These are phyloP conservation scores for Rhea americana DNA, from an alignment of 2,113 vertebrate species.

Conservation along the genomic window DNA sequence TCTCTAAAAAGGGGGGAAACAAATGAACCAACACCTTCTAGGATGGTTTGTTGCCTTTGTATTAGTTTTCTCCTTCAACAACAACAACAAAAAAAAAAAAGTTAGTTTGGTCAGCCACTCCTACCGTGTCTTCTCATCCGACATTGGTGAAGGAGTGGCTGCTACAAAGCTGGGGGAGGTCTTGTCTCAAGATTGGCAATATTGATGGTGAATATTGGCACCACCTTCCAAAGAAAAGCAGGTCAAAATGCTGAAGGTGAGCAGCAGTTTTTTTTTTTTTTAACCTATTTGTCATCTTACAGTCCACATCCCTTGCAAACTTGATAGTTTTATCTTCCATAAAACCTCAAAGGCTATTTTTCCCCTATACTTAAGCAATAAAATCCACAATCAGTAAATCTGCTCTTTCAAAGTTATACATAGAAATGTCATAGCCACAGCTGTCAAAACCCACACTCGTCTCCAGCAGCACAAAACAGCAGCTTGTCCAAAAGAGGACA, in stretches of 20 bases:
- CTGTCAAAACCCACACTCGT: neutral
- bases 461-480: neutral
- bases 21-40: neutral
- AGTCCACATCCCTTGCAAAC: neutral
- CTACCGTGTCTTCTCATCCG: neutral
- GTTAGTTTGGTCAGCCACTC: fast-evolving
- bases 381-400: neutral
- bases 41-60: neutral
- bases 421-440: neutral
- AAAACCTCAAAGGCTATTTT: neutral
- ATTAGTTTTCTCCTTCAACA: neutral
- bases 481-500: neutral
- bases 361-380: neutral
- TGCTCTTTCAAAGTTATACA: neutral
- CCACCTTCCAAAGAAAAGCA: neutral
- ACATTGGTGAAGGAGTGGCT: neutral
- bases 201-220: neutral
- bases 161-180: neutral
- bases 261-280: neutral
- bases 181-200: neutral
- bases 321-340: neutral
- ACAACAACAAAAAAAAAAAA: too few species aligned
- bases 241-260: neutral
- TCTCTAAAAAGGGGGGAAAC: neutral
- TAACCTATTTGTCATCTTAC: neutral